These are phyloP conservation scores for Polymixis lichenea DNA, from an alignment of 2,888 invertebrate genomes.

Conservation along the genomic window DNA sequence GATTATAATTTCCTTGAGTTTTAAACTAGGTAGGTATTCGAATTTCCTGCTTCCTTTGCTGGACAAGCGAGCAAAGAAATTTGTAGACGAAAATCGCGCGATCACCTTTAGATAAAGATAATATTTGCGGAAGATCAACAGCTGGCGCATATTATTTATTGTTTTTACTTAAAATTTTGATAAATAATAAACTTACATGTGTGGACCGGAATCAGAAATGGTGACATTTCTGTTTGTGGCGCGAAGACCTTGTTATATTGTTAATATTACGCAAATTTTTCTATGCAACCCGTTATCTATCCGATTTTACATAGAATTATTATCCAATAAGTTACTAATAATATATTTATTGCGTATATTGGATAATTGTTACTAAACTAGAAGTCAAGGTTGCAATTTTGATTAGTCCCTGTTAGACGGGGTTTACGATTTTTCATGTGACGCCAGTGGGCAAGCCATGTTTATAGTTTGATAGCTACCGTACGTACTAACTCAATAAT, in stretches of 20 bases:
- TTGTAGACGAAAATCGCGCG: neutral
- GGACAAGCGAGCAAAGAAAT: neutral
- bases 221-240: conserved; percentile 58
- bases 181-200: conserved; percentile 67
- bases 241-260: conserved; percentile 60
- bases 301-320: conserved; percentile 54
- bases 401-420: neutral
- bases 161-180: conserved; percentile 4
- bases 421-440: neutral
- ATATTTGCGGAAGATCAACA: neutral
- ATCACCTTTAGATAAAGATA: neutral
- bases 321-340: conserved; percentile 55
- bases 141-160: neutral
- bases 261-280: conserved; percentile 58
- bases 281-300: conserved; percentile 62
- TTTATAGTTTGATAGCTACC: neutral
- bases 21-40: neutral
- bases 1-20: neutral
- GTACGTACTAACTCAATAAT: neutral
- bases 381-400: conserved; percentile 38
- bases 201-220: conserved; percentile 47
- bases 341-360: conserved; percentile 36
- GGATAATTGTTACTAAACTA: conserved; percentile 44
- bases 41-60: neutral
- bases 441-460: neutral